A percentile compares a stretch with the other conserved stretches of the same genome.
Conservation (phyloP, 2,113 vertebrate species). For the Proteles cristata region DNA sequence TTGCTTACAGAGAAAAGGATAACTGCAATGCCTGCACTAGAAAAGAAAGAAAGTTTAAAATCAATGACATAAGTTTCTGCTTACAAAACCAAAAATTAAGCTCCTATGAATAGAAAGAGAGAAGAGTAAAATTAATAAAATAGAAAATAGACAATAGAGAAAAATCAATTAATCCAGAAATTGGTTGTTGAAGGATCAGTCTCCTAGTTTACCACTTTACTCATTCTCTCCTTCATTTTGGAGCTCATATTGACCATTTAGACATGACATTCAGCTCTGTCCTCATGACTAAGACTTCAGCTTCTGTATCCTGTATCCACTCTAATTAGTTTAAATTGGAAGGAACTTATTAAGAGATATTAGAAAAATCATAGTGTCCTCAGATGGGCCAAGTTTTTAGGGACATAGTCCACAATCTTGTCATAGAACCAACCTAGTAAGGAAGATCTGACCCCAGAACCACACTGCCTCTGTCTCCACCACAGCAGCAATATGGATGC, state of each 20-base stretch:
- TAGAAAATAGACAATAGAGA: neutral
- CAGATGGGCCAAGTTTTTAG: neutral
- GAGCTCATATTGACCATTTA: neutral
- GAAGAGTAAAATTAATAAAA: conserved; percentile 18
- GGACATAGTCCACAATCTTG: neutral
- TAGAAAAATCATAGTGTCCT: neutral
- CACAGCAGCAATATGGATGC: rapidly evolving
- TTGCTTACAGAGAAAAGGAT: neutral
- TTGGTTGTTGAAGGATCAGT: neutral
- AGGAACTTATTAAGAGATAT: neutral
- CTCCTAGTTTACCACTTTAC: neutral
- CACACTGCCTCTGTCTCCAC: neutral
- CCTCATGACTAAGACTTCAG: neutral
- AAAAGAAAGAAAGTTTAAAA: conserved; percentile 11
- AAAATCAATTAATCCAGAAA: neutral
- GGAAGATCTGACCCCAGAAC: neutral
- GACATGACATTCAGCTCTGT: neutral
- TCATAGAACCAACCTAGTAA: neutral
- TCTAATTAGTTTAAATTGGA: neutral
- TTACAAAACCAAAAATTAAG: conserved; percentile 5
- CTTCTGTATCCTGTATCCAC: neutral
- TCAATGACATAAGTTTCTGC: neutral
- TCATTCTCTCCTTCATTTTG: neutral
- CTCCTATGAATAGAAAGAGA: neutral
- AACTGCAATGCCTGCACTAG: neutral